phyloP scores from a whole-genome alignment of 2,113 vertebrate genomes.

The Gallinago paraguaiae region DNA sequence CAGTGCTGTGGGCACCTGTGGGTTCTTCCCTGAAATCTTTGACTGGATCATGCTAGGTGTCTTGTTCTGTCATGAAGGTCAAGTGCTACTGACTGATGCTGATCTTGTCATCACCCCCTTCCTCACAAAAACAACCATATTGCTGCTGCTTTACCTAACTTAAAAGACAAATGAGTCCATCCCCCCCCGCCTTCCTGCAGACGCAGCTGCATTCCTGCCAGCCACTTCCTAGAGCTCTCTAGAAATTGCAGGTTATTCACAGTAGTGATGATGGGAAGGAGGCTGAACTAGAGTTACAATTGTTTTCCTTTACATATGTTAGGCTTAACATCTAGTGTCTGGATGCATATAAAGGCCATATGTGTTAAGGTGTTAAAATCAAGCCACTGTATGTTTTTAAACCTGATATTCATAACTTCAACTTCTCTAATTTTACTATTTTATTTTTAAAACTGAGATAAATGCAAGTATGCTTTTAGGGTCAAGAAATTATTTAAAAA shows the following conservation, averaged over 20 bases:
- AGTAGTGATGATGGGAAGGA: neutral
- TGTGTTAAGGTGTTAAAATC: neutral
- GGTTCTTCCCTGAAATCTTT: neutral
- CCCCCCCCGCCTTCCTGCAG: neutral
- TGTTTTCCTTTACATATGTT: neutral
- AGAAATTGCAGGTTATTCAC: neutral
- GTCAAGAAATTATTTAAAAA: neutral
- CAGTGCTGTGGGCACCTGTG: neutral
- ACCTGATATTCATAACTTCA: neutral
- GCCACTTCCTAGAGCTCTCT: neutral
- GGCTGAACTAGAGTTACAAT: neutral
- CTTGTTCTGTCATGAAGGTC: neutral
- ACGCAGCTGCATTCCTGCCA: neutral
- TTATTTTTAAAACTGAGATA: neutral
- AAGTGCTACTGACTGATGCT: neutral
- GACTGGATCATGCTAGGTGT: neutral
- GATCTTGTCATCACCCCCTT: neutral
- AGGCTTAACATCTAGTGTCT: neutral
- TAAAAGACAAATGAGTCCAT: neutral
- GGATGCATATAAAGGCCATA: fast-evolving
- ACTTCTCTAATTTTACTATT: neutral
- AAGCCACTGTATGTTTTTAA: neutral
- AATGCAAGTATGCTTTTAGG: neutral
- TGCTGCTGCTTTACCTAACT: neutral
- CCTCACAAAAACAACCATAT: neutral